A percentile compares a stretch with the other conserved stretches of the same genome.
Conservation (phyloP, 2,888 invertebrate species). For the Drosophila heteroneura region DNA sequence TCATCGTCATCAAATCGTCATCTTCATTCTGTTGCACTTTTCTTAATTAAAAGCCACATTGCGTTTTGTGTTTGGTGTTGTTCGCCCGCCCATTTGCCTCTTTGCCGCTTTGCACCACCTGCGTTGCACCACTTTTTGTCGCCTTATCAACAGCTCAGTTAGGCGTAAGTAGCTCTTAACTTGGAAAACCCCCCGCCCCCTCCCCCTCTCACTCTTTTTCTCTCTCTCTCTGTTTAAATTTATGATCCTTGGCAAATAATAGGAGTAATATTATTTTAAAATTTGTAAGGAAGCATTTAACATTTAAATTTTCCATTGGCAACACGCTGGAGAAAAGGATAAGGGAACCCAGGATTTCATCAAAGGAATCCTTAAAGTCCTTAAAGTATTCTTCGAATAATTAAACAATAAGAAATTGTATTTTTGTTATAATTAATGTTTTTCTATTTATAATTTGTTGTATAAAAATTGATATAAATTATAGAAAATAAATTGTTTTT, state of each 20-base stretch:
- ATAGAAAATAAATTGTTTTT: background rate
- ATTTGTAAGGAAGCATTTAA: background rate
- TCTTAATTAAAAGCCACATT: conserved; percentile 61
- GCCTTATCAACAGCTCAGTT: conserved; percentile 40
- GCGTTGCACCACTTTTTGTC: conserved; percentile 39
- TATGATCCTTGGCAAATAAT: background rate
- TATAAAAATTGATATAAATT: background rate
- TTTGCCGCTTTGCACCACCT: conserved; percentile 29
- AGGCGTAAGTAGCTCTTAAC: conserved; percentile 23
- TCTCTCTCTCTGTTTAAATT: background rate
- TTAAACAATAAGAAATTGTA: background rate
- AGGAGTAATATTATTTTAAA: background rate
- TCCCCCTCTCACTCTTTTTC: fast-evolving
- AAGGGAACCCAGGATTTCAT: background rate
- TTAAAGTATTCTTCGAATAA: background rate
- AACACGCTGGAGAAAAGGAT: background rate
- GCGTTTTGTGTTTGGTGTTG: conserved; percentile 42
- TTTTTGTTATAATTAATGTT: background rate
- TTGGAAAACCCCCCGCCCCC: background rate
- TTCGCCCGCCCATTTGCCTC: conserved; percentile 12
- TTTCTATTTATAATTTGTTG: too few relatives aligned
- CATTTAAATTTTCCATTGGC: background rate
- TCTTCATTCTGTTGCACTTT: conserved; percentile 58
- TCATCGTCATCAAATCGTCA: conserved; percentile 9
- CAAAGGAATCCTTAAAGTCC: background rate